A percentile compares a stretch with the other conserved stretches of the same genome.
Conservation (phyloP, 2,113 vertebrate species). For the Cephalopterus ornatus region DNA sequence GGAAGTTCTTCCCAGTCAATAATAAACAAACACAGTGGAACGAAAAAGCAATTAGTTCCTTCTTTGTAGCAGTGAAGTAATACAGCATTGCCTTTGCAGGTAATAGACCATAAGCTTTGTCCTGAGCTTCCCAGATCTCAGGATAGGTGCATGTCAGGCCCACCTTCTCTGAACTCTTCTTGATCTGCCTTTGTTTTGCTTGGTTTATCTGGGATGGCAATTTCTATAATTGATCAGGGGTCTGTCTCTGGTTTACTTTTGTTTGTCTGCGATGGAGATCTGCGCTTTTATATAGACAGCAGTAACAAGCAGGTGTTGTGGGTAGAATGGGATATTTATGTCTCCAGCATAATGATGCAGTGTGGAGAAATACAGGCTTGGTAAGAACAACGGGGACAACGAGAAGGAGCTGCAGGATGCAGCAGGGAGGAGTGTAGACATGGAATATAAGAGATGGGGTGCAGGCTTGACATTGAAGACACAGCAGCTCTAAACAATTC, state of each 20-base stretch:
- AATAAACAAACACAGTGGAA: neutral
- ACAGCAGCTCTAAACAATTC: neutral
- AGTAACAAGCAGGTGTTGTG: neutral
- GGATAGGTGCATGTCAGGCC: neutral
- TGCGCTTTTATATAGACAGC: neutral
- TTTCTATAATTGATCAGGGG: neutral
- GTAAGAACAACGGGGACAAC: neutral
- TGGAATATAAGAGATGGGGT: neutral
- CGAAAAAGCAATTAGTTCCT: neutral
- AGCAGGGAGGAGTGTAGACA: neutral
- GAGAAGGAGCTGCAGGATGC: neutral
- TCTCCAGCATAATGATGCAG: neutral
- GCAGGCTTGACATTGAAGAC: neutral
- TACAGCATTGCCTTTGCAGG: neutral
- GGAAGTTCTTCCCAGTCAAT: neutral
- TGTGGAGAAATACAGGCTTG: neutral
- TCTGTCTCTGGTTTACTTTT: neutral
- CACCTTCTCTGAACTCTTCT: neutral
- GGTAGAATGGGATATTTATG: neutral
- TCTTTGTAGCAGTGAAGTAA: neutral
- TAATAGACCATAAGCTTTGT: neutral
- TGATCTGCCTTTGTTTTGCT: neutral
- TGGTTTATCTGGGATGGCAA: neutral
- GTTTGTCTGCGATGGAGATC: neutral
- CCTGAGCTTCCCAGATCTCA: neutral